Evolutionary conservation across 2,888 invertebrate species (phyloP).

Genomic region (Drosophila kuntzei): DNA sequence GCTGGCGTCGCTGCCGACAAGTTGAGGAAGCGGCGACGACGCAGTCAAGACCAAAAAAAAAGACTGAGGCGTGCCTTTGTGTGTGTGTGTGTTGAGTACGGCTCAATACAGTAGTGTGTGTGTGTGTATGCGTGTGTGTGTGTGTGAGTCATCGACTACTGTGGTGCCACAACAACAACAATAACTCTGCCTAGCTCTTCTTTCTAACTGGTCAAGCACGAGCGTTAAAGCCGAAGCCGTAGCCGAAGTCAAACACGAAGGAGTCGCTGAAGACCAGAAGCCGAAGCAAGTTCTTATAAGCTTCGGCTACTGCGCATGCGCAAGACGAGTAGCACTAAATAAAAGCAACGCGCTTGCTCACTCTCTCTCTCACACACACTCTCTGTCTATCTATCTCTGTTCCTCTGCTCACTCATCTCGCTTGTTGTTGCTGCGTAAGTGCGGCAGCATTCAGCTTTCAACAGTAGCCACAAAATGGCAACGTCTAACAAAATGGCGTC

Average conservation of each 20-base stretch:
- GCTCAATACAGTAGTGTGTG: conserved; percentile 63
- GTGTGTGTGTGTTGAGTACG: conserved; percentile 54
- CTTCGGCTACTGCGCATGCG: conserved; percentile 78
- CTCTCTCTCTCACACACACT: conserved; percentile 22
- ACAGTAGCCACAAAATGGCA: conserved; percentile 76
- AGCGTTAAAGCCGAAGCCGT: conserved; percentile 52
- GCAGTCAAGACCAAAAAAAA: conserved; percentile 58
- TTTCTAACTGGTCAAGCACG: conserved; percentile 70
- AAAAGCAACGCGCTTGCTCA: conserved; percentile 31
- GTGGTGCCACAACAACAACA: conserved; percentile 49
- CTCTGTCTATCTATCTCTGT: conserved; percentile 3
- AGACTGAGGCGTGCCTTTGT: conserved; percentile 62
- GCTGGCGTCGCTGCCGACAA: conserved; percentile 69
- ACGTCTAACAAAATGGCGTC: conserved; percentile 72
- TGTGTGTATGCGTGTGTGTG: conserved; percentile 41
- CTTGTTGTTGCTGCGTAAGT: conserved; percentile 56
- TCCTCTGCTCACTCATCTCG: conserved; percentile 4
- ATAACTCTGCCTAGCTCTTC: conserved; percentile 61
- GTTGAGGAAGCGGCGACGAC: conserved; percentile 76
- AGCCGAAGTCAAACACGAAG: conserved; percentile 73
- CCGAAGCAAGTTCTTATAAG: conserved; percentile 79
- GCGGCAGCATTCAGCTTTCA: conserved; percentile 58
- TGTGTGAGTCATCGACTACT: conserved; percentile 73
- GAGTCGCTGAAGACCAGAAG: conserved; percentile 85
- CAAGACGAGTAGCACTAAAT: conserved; percentile 73